Evolutionary conservation across 92 coral and sea anemone species (phyloP).

Genomic region (Desmophyllum pertusum): DNA sequence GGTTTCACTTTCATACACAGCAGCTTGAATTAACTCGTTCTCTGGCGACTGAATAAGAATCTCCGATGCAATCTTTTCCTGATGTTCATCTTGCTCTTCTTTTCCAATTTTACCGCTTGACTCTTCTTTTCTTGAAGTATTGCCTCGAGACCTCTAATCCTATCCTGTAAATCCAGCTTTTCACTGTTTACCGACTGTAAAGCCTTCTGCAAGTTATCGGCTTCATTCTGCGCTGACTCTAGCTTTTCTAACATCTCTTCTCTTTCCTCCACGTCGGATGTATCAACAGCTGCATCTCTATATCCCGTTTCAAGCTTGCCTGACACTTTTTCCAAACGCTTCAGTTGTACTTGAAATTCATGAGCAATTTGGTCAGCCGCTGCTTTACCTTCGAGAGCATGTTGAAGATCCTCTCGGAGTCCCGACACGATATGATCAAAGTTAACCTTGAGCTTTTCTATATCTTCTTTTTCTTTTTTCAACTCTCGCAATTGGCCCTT

Average conservation of each 20-base stretch:
- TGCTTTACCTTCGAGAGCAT: constrained; percentile 74
- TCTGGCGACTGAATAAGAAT: constrained; percentile 20
- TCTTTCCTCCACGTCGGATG: constrained; percentile 20
- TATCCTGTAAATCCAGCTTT: constrained; percentile 44
- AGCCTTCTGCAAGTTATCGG: constrained; percentile 24
- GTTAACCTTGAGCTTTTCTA: constrained; percentile 68
- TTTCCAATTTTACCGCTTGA: constrained; percentile 6
- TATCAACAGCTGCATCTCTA: constrained; percentile 47
- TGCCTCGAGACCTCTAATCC: constrained; percentile 12
- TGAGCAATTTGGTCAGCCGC: constrained; percentile 87
- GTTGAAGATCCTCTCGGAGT: constrained; percentile 87
- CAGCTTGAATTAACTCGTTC: background rate
- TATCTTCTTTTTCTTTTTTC: constrained; percentile 68
- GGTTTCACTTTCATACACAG: constrained; percentile 3
- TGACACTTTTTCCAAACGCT: constrained; percentile 47
- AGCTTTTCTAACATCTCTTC: constrained; percentile 19
- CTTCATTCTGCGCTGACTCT: constrained; percentile 25
- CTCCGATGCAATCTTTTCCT: constrained; percentile 31
- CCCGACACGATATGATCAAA: constrained; percentile 92
- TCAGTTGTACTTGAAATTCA: constrained; percentile 76
- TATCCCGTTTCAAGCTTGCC: constrained; percentile 9
- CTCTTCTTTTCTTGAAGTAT: constrained; percentile 21
- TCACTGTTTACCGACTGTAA: constrained; percentile 29
- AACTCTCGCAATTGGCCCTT: constrained; percentile 47
- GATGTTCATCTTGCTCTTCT: constrained; percentile 28